Base-by-base conservation (phyloP, 2,888 invertebrate genomes). In the Eudasyphora cyanicolor region DNA sequence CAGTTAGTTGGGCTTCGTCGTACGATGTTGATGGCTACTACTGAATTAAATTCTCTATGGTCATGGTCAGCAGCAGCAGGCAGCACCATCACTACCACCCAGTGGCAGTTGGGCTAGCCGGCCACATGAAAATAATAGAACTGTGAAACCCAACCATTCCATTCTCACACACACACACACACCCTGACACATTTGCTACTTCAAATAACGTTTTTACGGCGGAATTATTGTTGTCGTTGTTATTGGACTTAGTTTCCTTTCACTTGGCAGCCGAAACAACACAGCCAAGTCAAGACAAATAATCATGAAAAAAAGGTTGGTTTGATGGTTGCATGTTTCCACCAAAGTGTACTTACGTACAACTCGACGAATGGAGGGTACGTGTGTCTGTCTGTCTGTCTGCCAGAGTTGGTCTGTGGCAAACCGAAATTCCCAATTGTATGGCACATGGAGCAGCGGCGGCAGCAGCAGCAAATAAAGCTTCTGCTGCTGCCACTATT, bases 1-100 rank as follows among this genome's bases (percentile, higher is more conserved):
- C 51, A 19, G 1, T 51, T 24, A 5, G 57, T 27, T 27, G 12
- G 27, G 57, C 57, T 27, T 24, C 57, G 6, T 45, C 14, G 12
- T 57, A 24, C 8, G 57, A 14, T n/a, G 24, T 57, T 76, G 21
- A 32, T 71, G 67, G 75, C 32, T 76, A 79, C 32, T 76, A 79
- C 51, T 76, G 64, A 64, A 71, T 71, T 54, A 74, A 75, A 82
- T 77, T 71, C 81, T 85, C 80, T 78, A 82, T 78, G 85, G 85
- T 85, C 85, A 85, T 82, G 85, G 85, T 85, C 85, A 85, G 82
- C 82, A 77, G 79, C 42, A 21, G 14, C 17, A n/a, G 10, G 19
- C 19, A 57, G 57, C 27, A 57, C 57, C 21, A 45, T 10, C 45
- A 45, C 45, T 10, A 35, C 35, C 45, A 45, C n/a, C n/a, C n/a